These are phyloP conservation scores for Chelon auratus DNA, from an alignment of 2,797 vertebrate species.

Conservation along the genomic window DNA sequence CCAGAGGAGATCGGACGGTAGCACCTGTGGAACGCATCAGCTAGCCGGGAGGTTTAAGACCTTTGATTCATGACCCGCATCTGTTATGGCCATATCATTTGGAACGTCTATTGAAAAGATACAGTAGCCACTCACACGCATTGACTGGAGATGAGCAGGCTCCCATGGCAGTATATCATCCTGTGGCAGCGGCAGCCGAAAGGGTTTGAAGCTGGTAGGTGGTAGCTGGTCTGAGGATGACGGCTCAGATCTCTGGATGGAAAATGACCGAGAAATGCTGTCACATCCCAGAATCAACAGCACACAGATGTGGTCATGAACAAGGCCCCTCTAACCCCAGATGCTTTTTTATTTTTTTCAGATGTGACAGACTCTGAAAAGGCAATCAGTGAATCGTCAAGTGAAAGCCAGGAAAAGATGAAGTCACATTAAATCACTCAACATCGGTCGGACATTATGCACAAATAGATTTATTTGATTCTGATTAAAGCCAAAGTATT, in stretches of 20 bases:
- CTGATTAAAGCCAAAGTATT: neutral
- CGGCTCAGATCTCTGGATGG: constrained; percentile 30
- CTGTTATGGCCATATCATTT: constrained; percentile 78
- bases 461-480: neutral
- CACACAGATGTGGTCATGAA: constrained; percentile 15
- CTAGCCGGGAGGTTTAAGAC: constrained; percentile 72
- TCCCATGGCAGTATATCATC: constrained; percentile 65
- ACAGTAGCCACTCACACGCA: constrained; percentile 72
- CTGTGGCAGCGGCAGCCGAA: constrained; percentile 34
- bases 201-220: constrained; percentile 54
- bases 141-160: constrained; percentile 58
- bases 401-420: constrained; percentile 17
- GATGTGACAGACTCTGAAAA: constrained; percentile 41
- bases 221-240: constrained; percentile 27
- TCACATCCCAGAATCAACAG: constrained; percentile 30
- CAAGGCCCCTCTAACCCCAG: neutral
- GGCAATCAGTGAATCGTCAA: constrained; percentile 3
- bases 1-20: constrained; percentile 55
- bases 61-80: constrained; percentile 81
- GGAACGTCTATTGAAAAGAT: constrained; percentile 65
- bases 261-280: constrained; percentile 28
- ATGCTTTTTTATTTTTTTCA: constrained; percentile 14
- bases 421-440: neutral
- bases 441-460: neutral
- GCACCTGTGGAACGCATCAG: constrained; percentile 78